Conservation (phyloP, 2,797 vertebrate species). For the Brachyalestes nurse region DNA sequence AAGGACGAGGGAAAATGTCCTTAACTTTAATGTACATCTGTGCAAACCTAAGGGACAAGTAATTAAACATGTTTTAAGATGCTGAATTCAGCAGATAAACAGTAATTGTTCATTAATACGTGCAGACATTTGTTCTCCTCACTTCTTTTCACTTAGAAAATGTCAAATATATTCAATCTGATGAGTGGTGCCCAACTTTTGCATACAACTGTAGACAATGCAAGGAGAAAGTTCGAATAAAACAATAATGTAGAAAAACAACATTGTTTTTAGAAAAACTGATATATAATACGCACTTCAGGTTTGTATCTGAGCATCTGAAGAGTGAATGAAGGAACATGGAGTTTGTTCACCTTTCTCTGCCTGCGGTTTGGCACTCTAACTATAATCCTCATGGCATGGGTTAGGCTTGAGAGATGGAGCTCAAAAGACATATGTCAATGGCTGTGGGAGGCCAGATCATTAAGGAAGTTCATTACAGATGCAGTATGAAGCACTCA, state of each 20-base stretch:
- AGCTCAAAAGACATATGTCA: conserved; percentile 97
- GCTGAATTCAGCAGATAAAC: no score
- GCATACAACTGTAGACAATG: no score
- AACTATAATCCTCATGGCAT: conserved; percentile 10
- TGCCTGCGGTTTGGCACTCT: conserved; percentile 58
- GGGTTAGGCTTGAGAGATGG: conserved; percentile 90
- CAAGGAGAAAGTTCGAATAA: no score
- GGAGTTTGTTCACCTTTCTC: conserved; percentile 10
- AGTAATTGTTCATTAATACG: no score
- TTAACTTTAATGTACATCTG: no score
- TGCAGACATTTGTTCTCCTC: no score
- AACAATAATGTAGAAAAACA: neutral
- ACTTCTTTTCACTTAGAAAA: no score
- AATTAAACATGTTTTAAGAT: no score
- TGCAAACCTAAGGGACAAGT: no score
- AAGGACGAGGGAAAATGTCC: neutral
- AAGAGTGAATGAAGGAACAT: neutral
- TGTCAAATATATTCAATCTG: no score
- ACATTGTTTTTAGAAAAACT: no score
- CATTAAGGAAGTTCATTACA: conserved; percentile 84
- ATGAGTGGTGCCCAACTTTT: no score
- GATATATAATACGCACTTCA: neutral
- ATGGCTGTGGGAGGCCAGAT: conserved; percentile 93
- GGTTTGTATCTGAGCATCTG: neutral
- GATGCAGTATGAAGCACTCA: conserved; percentile 98